These are phyloP conservation scores for Anguilla obscura DNA, from an alignment of 2,797 vertebrate species.

Conservation along the genomic window DNA sequence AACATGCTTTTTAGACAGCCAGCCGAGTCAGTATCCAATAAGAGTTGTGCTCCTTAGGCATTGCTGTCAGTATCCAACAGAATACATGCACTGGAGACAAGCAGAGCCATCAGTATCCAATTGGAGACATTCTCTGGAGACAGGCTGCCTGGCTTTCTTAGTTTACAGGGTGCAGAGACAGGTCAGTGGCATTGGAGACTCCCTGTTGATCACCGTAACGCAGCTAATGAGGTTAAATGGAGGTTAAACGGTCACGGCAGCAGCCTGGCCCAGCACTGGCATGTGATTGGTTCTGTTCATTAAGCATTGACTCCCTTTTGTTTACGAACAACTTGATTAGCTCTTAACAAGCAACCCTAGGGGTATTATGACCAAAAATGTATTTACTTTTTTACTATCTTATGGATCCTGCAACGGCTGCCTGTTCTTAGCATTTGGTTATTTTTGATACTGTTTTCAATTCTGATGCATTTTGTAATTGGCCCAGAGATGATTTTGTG, in stretches of 20 bases:
- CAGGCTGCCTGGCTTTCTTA: background rate
- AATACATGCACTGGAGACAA: background rate
- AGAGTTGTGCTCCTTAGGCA: background rate
- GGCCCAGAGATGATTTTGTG: too few relatives aligned
- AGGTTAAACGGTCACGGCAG: constrained; percentile 9
- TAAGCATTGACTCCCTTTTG: background rate
- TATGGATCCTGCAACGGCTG: background rate
- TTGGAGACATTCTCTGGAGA: background rate
- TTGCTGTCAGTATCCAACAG: background rate
- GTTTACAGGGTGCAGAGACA: background rate
- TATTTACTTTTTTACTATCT: background rate
- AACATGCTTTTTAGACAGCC: background rate
- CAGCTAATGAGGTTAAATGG: background rate
- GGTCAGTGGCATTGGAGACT: background rate
- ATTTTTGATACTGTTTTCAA: background rate
- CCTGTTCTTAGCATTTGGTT: background rate
- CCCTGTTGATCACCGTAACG: background rate
- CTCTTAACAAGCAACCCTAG: background rate
- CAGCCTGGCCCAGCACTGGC: background rate
- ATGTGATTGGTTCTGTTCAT: constrained; percentile 6
- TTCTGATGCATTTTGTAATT: background rate
- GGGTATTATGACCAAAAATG: background rate
- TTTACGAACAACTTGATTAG: background rate
- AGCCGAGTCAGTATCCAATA: background rate
- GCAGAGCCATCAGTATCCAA: background rate